Base-by-base conservation (phyloP, 92 coral and sea anemone species). In the Desmophyllum pertusum region DNA sequence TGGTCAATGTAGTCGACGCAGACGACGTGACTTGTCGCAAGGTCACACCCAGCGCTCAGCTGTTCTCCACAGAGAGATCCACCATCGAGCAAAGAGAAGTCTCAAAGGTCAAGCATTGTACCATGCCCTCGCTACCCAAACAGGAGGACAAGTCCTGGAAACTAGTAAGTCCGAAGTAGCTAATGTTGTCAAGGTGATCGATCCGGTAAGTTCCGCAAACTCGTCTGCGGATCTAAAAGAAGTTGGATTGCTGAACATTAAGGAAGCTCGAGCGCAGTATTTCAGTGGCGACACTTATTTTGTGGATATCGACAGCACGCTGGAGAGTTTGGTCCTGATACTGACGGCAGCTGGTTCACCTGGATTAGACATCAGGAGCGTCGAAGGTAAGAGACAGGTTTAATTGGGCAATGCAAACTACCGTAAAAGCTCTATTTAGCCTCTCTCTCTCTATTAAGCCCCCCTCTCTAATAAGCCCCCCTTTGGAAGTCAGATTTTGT, bases 71-170 rank as follows among this genome's bases (percentile, higher is more conserved):
- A n/a, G n/a, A n/a, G n/a, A n/a, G n/a, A n/a, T n/a, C n/a, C n/a
- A n/a, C n/a, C 61, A 31, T 23, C 87, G 90, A 10, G 18, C 5
- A 19, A 67, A 70, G 78, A 83, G 91, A 81, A 81, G 62, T 30
- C 10, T 63, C 14, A 59, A 85, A 52, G 87, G 68, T 42, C 67
- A 75, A 36, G 78, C 68, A 1, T 35, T 91, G 39, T 88, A 80
- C 78, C 77, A 89, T 74, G 18, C 11, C 21, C 83, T 91, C 15
- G 94, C 94, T 17, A 88, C 87, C 13, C 62, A 71, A 27, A 89
- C 92, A 1, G 94, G 94, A 10, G 94, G 94, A n/a, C 94, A 91
- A 50, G 87, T 91, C 15, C 43, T 91, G 18, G 29, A 81, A 64
- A 85, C 83, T 30, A 59, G 85, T 10, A 91, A 91, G 65, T 10